A percentile compares a stretch with the other conserved stretches of the same genome.
Conservation (phyloP, 1,140 invertebrate species). For the Palaemon carinicauda region DNA sequence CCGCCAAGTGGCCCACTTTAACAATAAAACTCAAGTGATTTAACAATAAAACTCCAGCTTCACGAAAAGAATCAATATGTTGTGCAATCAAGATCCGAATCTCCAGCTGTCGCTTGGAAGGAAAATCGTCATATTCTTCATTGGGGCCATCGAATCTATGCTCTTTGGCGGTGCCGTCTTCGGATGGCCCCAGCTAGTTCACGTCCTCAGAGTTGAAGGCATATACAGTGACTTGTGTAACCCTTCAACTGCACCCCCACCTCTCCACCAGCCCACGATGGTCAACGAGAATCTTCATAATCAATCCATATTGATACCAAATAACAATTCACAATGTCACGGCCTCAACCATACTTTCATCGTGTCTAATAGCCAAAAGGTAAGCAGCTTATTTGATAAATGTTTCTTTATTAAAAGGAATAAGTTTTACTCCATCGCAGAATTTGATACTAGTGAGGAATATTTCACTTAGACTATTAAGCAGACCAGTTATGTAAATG, state of each 20-base stretch:
- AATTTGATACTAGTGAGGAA: no score
- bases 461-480: no score
- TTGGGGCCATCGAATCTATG: slow-evolving; percentile 46
- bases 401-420: no score
- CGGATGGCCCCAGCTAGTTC: slow-evolving; percentile 57
- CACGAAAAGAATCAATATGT: not conserved
- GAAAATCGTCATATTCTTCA: slow-evolving; percentile 41
- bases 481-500: no score
- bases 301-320: not conserved
- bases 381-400: not conserved
- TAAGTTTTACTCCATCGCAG: no score
- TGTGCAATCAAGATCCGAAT: slow-evolving; percentile 31
- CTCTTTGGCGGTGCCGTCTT: slow-evolving; percentile 56
- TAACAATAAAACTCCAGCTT: no score
- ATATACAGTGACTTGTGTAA: slow-evolving; percentile 48
- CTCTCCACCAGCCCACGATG: not conserved
- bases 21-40: no score
- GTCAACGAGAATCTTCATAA: not conserved
- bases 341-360: slow-evolving; percentile 26
- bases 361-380: slow-evolving; percentile 11
- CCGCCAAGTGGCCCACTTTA: not conserved
- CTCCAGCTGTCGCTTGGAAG: slow-evolving; percentile 30
- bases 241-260: not conserved
- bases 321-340: slow-evolving; percentile 16
- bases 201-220: slow-evolving; percentile 55